Conservation (phyloP, 2,113 vertebrate species). For the Eidolon helvum region DNA sequence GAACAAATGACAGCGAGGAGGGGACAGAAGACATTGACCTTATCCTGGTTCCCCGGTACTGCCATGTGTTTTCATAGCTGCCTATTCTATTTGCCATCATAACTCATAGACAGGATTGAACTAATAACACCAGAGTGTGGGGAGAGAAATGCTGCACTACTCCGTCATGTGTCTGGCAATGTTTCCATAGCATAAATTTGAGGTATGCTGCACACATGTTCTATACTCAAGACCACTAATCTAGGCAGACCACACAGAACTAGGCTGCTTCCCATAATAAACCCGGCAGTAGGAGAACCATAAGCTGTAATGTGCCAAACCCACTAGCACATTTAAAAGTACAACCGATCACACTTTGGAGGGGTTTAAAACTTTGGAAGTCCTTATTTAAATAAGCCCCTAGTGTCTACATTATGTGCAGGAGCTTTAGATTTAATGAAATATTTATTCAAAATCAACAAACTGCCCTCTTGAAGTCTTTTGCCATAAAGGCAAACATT, state of each 20-base stretch:
- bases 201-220: fast-evolving
- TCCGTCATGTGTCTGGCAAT: fast-evolving
- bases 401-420: conserved; percentile 52
- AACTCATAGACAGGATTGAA: too few species aligned
- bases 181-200: background rate
- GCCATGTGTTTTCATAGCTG: background rate
- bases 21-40: fast-evolving
- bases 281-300: fast-evolving
- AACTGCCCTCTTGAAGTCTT: conserved; percentile 56
- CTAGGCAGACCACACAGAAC: fast-evolving
- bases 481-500: conserved; percentile 40
- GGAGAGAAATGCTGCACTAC: background rate
- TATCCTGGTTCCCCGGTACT: fast-evolving
- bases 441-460: conserved; percentile 76
- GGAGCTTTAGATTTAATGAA: conserved; percentile 69
- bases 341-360: background rate
- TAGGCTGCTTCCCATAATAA: background rate
- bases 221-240: too few species aligned
- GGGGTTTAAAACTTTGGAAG: background rate
- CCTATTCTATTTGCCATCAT: fast-evolving
- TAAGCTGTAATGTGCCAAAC: fast-evolving
- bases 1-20: fast-evolving
- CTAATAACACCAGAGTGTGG: fast-evolving
- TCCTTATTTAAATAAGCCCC: conserved; percentile 28
- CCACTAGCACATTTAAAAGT: background rate